phyloP scores from a whole-genome alignment of 2,113 vertebrate species.

The Lynx canadensis region DNA sequence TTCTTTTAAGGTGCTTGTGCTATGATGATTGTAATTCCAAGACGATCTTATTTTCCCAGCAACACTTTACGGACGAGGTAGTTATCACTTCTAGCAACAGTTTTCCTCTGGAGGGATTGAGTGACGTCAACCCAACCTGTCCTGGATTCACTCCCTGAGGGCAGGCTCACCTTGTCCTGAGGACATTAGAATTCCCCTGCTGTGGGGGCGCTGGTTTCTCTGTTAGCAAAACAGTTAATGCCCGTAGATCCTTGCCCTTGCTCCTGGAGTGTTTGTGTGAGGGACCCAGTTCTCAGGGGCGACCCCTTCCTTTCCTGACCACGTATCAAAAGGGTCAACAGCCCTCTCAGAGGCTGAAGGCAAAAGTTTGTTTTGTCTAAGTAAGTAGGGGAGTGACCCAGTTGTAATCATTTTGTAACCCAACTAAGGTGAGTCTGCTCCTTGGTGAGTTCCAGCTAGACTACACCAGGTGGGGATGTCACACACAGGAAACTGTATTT shows the following conservation, averaged over 20 bases:
- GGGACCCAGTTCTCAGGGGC: neutral
- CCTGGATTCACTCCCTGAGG: neutral
- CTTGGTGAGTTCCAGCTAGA: too few relatives aligned
- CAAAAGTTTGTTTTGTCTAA: neutral
- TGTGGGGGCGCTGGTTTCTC: neutral
- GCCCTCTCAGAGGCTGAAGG: neutral
- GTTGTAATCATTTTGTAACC: neutral
- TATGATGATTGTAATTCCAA: neutral
- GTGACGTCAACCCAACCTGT: neutral
- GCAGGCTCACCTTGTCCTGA: neutral
- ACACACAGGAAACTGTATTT: too few relatives aligned
- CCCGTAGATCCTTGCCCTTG: rapidly evolving
- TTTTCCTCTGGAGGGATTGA: neutral
- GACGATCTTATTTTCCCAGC: neutral
- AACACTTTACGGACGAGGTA: neutral
- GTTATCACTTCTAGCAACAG: rapidly evolving
- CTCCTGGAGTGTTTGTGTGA: neutral
- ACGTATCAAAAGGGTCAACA: neutral
- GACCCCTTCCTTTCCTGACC: neutral
- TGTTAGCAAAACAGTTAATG: neutral
- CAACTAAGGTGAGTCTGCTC: too few relatives aligned
- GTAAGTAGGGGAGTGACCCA: neutral
- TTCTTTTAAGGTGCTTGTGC: neutral
- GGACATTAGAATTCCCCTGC: neutral
- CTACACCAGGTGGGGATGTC: too few relatives aligned